A percentile compares a stretch with the other conserved stretches of the same genome.
Evolutionary conservation across 1,140 invertebrate genomes (phyloP).

Genomic region (Diorhabda elongata): DNA sequence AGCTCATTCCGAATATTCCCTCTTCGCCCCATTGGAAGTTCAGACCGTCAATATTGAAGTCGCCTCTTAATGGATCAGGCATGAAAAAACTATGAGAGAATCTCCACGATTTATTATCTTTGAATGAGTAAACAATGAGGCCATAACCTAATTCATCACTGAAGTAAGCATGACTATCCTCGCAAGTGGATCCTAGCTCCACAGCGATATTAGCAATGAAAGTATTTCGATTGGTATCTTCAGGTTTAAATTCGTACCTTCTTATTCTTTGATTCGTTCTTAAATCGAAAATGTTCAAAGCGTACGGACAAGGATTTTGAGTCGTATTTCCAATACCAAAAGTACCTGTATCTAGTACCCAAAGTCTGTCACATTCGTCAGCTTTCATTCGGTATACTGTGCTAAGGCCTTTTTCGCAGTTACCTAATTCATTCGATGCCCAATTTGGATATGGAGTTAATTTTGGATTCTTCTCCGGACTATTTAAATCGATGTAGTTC

Average conservation of each 20-base stretch:
- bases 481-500: constrained; percentile 68
- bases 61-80: constrained; percentile 71
- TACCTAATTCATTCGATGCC: constrained; percentile 66
- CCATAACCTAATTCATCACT: constrained; percentile 78
- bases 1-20: constrained; percentile 74
- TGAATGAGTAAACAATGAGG: constrained; percentile 71
- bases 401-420: constrained; percentile 67
- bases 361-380: constrained; percentile 71
- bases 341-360: constrained; percentile 77
- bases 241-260: constrained; percentile 63
- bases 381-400: constrained; percentile 72
- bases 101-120: constrained; percentile 71
- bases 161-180: constrained; percentile 74
- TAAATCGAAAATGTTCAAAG: constrained; percentile 71
- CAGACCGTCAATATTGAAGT: constrained; percentile 71
- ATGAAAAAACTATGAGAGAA: constrained; percentile 71
- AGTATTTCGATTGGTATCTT: constrained; percentile 69
- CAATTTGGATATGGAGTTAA: constrained; percentile 74
- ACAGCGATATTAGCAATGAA: constrained; percentile 80
- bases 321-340: constrained; percentile 70
- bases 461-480: constrained; percentile 62
- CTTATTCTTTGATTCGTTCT: constrained; percentile 65
- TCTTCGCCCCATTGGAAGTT: constrained; percentile 79
- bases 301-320: constrained; percentile 63
- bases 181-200: constrained; percentile 68